These are phyloP conservation scores for Maconellicoccus hirsutus DNA, from an alignment of 1,140 invertebrate genomes.

Conservation along the genomic window DNA sequence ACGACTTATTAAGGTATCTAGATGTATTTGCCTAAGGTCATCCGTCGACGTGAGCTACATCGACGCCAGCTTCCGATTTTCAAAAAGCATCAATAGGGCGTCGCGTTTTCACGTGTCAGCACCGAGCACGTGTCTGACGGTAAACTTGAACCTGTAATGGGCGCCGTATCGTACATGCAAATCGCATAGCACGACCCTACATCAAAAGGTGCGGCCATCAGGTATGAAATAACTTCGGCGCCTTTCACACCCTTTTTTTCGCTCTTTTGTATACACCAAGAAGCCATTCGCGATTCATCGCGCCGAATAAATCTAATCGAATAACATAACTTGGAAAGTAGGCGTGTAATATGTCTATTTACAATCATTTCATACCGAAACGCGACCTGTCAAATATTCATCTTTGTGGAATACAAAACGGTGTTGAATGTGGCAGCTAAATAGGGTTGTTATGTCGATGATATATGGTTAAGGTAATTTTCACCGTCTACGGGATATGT, in stretches of 20 bases:
- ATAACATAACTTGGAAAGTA: background rate
- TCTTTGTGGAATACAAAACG: no score
- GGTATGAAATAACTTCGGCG: background rate
- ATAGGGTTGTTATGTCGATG: background rate
- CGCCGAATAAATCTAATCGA: background rate
- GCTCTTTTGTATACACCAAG: no score
- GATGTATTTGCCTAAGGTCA: no score
- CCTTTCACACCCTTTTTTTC: background rate
- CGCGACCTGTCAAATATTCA: background rate
- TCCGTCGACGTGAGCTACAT: no score
- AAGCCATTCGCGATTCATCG: no score
- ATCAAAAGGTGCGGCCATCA: background rate
- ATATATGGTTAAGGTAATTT: background rate
- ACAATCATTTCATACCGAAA: no score
- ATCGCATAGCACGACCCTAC: background rate
- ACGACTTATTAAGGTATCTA: no score
- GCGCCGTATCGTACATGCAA: background rate
- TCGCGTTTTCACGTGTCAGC: background rate
- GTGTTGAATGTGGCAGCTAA: background rate
- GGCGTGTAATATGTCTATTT: background rate
- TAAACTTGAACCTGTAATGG: background rate
- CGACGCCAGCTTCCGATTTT: no score
- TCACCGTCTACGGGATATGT: no score
- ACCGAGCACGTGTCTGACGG: background rate
- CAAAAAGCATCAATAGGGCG: no score